phyloP scores from a whole-genome alignment of 2,113 vertebrate species.

The Equus przewalskii region DNA sequence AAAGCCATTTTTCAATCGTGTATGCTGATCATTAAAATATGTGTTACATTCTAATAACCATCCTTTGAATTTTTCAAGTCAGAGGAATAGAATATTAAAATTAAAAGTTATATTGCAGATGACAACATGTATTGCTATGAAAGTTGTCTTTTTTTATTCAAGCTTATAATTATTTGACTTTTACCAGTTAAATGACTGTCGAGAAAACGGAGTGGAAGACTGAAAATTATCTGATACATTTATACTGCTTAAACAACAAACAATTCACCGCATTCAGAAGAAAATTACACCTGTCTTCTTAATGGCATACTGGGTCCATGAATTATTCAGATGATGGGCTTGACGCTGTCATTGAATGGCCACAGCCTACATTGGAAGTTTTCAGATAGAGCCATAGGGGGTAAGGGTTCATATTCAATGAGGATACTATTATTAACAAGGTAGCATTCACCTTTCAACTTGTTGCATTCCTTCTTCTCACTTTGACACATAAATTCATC shows the following conservation, averaged over 20 bases:
- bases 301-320: slow-evolving; percentile 50
- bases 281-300: slow-evolving; percentile 74
- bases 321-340: slow-evolving; percentile 60
- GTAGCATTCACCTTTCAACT: background rate
- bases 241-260: slow-evolving; percentile 72
- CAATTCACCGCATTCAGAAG: slow-evolving; percentile 59
- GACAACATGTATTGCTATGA: background rate
- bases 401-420: slow-evolving; percentile 8
- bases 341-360: background rate
- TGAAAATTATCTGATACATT: slow-evolving; percentile 75
- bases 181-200: slow-evolving; percentile 58
- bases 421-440: slow-evolving; percentile 28
- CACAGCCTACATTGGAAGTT: background rate
- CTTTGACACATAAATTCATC: slow-evolving; percentile 46
- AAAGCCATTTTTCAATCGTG: background rate
- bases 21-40: background rate
- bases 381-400: background rate
- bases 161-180: slow-evolving; percentile 75
- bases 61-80: background rate
- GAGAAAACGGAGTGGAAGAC: slow-evolving; percentile 67
- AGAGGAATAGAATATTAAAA: slow-evolving; percentile 42
- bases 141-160: slow-evolving; percentile 62
- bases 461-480: background rate
- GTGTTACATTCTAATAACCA: background rate
- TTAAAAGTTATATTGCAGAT: slow-evolving; percentile 46